Evolutionary conservation across 2,113 vertebrate species (phyloP), one percentile per base, ranked within the genome.

Genomic region (Sinosuthora webbiana): DNA sequence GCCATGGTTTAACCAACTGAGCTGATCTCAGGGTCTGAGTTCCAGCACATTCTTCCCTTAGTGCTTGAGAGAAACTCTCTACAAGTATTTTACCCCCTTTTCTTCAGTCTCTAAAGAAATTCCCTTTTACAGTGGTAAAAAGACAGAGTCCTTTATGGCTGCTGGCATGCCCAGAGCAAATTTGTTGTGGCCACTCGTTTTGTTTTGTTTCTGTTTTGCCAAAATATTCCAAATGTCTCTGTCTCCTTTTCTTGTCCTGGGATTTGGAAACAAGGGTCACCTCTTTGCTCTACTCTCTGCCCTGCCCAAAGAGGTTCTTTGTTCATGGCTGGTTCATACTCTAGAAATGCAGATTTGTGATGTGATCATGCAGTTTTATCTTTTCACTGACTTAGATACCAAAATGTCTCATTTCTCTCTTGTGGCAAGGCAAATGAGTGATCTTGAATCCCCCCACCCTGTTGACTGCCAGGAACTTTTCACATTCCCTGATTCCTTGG

Each of bases 401-500:
- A 80, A 67, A 79, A 59, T 83, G 23, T 17, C 23, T 76, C 5
- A 9, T 73, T 71, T 19, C 19, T 85, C 65, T 52, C 60, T 15
- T 55, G 30, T 35, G 49, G 42, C 39, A 71, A 76, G 25, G 33
- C 56, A 88, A 86, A 50, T 13, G 15, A 75, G 10, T 31, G 2
- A 4, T 76, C 25, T 16, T 75, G 49, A 79, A 42, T 55, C 59
- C 4, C 25, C 13, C 11, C 23, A 7, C 25, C 31, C 7, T 0
- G 3, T 2, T 49, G 28, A 50, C 42, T 57, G 11, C 22, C 28
- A 59, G 33, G 49, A 83, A 33, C 39, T 59, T 52, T 60, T 81
- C 45, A 13, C 16, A 45, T 18, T 83, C 15, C 9, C 4, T 10
- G 3, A 70, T 88, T 13, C 1, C 5, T 52, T 0, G 0, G 20